Conservation (phyloP, 2,113 vertebrate genomes). For the Micronycteris hirsuta region DNA sequence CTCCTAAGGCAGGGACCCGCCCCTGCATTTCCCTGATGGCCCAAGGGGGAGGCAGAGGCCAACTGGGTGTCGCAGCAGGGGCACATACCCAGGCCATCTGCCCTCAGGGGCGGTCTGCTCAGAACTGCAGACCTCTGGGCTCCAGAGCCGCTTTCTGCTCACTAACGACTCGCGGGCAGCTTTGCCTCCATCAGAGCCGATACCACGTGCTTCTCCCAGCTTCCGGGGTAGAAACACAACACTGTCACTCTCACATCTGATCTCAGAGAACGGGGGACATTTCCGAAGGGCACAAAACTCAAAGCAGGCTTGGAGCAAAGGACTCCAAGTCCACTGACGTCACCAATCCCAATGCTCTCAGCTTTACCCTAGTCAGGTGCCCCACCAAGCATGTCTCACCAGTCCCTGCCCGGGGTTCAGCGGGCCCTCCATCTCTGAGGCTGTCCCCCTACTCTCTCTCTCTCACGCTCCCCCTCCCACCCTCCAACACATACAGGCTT, state of each 20-base stretch:
- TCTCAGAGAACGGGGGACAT: neutral
- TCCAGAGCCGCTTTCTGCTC: neutral
- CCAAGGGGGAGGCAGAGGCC: neutral
- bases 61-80: neutral
- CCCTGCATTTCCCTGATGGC: neutral
- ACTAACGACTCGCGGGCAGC: neutral
- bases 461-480: neutral
- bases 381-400: neutral
- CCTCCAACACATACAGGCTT: neutral
- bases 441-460: neutral
- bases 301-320: neutral
- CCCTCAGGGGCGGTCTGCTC: too few species aligned
- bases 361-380: neutral
- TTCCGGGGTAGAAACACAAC: neutral
- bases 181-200: neutral
- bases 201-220: too few species aligned
- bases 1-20: neutral
- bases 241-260: neutral
- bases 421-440: rapidly evolving
- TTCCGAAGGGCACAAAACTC: neutral
- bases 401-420: neutral
- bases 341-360: neutral
- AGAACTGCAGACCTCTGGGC: neutral
- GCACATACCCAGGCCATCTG: neutral
- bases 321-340: neutral